These are phyloP conservation scores for Aphis craccivora DNA, from an alignment of 1,140 invertebrate genomes.

Conservation along the genomic window DNA sequence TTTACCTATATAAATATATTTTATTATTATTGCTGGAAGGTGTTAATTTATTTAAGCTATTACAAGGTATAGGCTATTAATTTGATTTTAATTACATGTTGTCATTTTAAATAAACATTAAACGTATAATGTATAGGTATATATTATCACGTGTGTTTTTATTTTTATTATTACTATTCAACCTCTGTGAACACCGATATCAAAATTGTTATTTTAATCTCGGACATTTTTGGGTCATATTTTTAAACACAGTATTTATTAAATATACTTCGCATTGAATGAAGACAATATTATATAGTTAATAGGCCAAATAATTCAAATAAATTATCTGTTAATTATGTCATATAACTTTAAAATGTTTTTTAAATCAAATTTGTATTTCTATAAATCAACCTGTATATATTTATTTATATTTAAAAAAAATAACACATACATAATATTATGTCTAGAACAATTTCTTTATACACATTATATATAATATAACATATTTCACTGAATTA, in stretches of 20 bases:
- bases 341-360: neutral
- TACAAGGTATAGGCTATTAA: no score
- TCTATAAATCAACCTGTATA: neutral
- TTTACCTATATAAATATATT: no score
- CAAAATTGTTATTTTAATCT: neutral
- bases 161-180: no score
- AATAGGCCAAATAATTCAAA: neutral
- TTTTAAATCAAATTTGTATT: neutral
- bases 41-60: no score
- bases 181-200: neutral
- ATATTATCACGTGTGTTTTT: no score
- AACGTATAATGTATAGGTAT: no score
- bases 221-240: neutral
- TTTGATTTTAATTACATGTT: no score
- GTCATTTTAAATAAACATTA: no score
- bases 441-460: slow-evolving; percentile 25
- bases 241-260: neutral
- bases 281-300: neutral
- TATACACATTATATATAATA: neutral
- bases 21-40: no score
- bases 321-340: neutral
- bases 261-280: neutral
- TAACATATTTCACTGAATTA: neutral
- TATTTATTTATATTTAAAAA: slow-evolving; percentile 25
- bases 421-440: slow-evolving; percentile 28